Conservation (phyloP, 1,140 invertebrate species). For the Phymastichus coffea region DNA sequence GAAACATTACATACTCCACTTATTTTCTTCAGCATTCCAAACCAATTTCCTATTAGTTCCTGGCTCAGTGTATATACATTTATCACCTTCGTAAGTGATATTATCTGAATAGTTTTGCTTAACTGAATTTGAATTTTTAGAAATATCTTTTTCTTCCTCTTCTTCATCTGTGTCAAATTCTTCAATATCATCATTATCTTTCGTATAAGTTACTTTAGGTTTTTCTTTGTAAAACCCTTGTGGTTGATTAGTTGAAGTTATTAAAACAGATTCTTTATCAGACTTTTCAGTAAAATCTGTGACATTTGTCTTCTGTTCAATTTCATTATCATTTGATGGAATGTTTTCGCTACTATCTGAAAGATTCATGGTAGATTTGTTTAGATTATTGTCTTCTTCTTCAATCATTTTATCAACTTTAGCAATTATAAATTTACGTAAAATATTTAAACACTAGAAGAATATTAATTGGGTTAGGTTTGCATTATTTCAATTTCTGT, state of each 20-base stretch:
- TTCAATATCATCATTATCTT: slow-evolving; percentile 35
- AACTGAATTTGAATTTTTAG: background rate
- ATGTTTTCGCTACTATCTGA: background rate
- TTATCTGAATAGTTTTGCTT: slow-evolving; percentile 54
- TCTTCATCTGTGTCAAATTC: slow-evolving; percentile 45
- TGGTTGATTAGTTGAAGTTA: no score
- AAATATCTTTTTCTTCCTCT: slow-evolving; percentile 25
- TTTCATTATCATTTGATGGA: background rate
- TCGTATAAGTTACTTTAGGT: slow-evolving; percentile 21
- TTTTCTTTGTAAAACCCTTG: no score
- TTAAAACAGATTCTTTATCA: no score
- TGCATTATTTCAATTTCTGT: slow-evolving; percentile 12
- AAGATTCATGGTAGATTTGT: no score
- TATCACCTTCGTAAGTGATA: slow-evolving; percentile 67
- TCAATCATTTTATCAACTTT: slow-evolving; percentile 19
- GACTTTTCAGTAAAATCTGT: no score
- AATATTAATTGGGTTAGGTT: slow-evolving; percentile 14
- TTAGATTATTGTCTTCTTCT: background rate
- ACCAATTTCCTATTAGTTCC: slow-evolving; percentile 65
- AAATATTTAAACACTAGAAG: background rate
- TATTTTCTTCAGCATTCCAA: slow-evolving; percentile 64
- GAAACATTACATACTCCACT: slow-evolving; percentile 54
- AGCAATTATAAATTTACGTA: background rate
- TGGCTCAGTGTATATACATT: slow-evolving; percentile 75
- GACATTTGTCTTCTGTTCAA: no score